Evolutionary conservation across 2,797 vertebrate species (phyloP).

Genomic region (Phoebastria nigripes): DNA sequence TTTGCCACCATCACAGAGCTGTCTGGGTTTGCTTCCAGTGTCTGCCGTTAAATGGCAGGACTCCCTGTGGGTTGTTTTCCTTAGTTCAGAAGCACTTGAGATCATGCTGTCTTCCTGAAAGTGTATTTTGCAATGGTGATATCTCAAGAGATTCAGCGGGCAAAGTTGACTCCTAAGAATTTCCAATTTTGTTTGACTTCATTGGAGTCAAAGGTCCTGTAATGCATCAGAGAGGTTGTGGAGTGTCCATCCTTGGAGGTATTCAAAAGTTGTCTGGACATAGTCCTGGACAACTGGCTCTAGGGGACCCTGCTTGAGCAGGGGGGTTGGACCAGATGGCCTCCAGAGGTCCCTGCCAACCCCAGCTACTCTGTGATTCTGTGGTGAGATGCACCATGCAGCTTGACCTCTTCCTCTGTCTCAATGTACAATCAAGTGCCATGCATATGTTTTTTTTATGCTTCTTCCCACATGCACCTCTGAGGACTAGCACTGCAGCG

Average conservation of each 20-base stretch:
- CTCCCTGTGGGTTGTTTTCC: neutral
- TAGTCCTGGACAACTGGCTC: neutral
- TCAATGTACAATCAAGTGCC: neutral
- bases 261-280: neutral
- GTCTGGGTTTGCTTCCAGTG: neutral
- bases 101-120: neutral
- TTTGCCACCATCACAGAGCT: neutral
- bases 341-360: neutral
- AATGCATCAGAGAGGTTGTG: neutral
- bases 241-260: neutral
- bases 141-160: neutral
- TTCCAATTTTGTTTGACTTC: neutral
- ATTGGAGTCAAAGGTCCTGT: neutral
- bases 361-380: neutral
- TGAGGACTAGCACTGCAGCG: neutral
- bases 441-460: neutral
- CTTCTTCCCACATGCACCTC: neutral
- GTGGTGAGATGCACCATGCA: neutral
- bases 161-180: neutral
- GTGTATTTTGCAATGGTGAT: neutral
- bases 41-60: neutral
- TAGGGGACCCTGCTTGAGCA: neutral
- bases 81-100: neutral
- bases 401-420: neutral
- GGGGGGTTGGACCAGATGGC: neutral